A percentile compares a stretch with the other conserved stretches of the same genome.
These are phyloP conservation scores for Phthorimaea operculella DNA, from an alignment of 1,140 invertebrate genomes.

Conservation along the genomic window DNA sequence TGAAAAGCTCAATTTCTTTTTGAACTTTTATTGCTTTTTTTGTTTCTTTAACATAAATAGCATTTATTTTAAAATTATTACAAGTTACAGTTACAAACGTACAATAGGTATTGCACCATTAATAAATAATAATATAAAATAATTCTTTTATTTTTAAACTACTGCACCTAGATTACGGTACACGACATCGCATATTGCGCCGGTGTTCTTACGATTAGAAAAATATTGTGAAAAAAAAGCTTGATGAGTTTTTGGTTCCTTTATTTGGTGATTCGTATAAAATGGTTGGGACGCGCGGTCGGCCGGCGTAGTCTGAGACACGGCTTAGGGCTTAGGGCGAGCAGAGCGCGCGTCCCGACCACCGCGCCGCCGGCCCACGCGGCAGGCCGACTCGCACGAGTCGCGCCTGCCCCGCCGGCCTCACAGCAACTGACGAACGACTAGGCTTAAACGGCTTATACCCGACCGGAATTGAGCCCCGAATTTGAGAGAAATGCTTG, in stretches of 20 bases:
- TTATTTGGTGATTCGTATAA: slow-evolving; percentile 56
- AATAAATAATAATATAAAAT: slow-evolving; percentile 66
- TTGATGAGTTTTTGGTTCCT: slow-evolving; percentile 58
- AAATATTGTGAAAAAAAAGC: slow-evolving; percentile 57
- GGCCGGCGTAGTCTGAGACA: slow-evolving; percentile 53
- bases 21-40: slow-evolving; percentile 65
- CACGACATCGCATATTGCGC: slow-evolving; percentile 35
- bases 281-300: slow-evolving; percentile 54
- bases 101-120: slow-evolving; percentile 59
- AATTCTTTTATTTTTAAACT: slow-evolving; percentile 53
- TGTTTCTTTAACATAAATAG: slow-evolving; percentile 66
- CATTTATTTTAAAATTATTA: slow-evolving; percentile 62
- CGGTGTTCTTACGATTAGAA: slow-evolving; percentile 44
- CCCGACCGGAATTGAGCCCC: slow-evolving; percentile 63
- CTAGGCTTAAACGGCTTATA: slow-evolving; percentile 65
- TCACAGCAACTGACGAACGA: slow-evolving; percentile 59
- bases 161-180: slow-evolving; percentile 43
- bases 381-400: slow-evolving; percentile 9
- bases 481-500: slow-evolving; percentile 55
- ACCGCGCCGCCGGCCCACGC: slow-evolving; percentile 27
- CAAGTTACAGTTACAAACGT: slow-evolving; percentile 65
- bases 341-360: slow-evolving; percentile 51
- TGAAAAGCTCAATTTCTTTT: slow-evolving; percentile 36
- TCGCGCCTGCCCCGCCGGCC: slow-evolving; percentile 15
- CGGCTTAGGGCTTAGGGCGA: slow-evolving; percentile 55